Base-by-base conservation (phyloP, 2,113 vertebrate genomes). In the Pagrus major region DNA sequence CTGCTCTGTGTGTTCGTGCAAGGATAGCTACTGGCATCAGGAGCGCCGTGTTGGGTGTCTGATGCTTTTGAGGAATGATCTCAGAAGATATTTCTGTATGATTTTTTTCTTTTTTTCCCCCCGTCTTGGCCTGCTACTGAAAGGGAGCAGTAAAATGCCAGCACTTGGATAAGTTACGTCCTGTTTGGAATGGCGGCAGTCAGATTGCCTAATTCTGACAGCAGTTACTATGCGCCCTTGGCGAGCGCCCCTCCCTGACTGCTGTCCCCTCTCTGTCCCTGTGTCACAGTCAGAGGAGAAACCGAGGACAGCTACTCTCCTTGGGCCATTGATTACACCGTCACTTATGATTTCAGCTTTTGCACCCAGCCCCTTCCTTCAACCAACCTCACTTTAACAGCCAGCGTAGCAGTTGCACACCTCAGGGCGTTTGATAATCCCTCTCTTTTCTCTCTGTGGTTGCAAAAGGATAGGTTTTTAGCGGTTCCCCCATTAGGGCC, bases 181-280 rank as follows among this genome's bases (percentile, higher is more conserved):
- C 84, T 58, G 80, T 75, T 90, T 83, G 90, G 92, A 84, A 65
- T 82, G 86, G 85, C 77, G 88, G 78, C 88, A 85, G 86, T 85
- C 89, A 73, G 80, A 87, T 88, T 86, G 86, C 86, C 87, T 92
- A 90, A 93, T 91, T 94, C 83, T 90, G 93, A 92, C 90, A 74
- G 76, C 91, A 85, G 91, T 94, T 93, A 85, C 92, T 77, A 92
- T 89, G 89, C 73, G 2, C 76, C 67, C 55, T 66, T 47, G 56
- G 77, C 74, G 51, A 65, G 52, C 60, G 33, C 44, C 60, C 81
- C 69, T 66, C 74, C 70, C 70, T 54, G 1, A 39, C 31, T 44
- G 58, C 33, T 65, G 55, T 46, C 67, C 65, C 29, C 23, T 78
- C 52, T 37, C 47, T 67, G 11, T 59, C 65, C 41, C 33, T 42